Evolutionary conservation across 2,797 vertebrate species (phyloP).

Genomic region (Sebastes baramenuke): DNA sequence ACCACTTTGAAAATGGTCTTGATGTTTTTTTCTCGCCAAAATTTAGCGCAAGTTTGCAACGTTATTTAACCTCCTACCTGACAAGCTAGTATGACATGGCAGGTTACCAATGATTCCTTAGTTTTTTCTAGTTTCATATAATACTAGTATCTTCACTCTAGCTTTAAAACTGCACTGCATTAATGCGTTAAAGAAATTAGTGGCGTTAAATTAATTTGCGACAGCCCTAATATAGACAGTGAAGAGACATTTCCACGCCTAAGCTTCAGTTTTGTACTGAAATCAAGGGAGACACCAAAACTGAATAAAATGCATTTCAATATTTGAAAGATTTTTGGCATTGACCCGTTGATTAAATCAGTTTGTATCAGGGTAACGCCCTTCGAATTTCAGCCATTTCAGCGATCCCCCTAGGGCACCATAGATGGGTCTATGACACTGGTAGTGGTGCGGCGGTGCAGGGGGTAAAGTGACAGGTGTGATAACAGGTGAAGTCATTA

Average conservation of each 20-base stretch:
- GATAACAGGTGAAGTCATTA: slow-evolving; percentile 9
- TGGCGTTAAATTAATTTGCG: no score
- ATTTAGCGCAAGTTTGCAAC: no score
- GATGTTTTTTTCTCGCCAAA: no score
- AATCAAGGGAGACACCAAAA: background rate
- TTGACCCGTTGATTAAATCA: background rate
- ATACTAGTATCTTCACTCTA: no score
- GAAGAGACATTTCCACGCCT: background rate
- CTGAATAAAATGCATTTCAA: background rate
- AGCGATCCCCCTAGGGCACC: background rate
- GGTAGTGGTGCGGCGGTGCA: background rate
- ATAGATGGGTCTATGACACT: background rate
- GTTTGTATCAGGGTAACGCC: background rate
- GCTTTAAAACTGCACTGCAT: no score
- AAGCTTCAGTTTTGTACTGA: background rate
- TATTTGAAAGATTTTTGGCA: background rate
- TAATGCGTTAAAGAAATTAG: no score
- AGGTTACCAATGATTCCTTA: no score
- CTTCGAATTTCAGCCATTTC: background rate
- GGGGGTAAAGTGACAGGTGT: background rate
- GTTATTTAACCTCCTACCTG: no score
- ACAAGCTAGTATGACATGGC: no score
- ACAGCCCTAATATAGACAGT: background rate
- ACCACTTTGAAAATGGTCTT: no score
- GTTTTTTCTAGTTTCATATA: no score